A percentile compares a stretch with the other conserved stretches of the same genome.
Conservation (phyloP, 2,888 invertebrate species). For the Polyommatus icarus region DNA sequence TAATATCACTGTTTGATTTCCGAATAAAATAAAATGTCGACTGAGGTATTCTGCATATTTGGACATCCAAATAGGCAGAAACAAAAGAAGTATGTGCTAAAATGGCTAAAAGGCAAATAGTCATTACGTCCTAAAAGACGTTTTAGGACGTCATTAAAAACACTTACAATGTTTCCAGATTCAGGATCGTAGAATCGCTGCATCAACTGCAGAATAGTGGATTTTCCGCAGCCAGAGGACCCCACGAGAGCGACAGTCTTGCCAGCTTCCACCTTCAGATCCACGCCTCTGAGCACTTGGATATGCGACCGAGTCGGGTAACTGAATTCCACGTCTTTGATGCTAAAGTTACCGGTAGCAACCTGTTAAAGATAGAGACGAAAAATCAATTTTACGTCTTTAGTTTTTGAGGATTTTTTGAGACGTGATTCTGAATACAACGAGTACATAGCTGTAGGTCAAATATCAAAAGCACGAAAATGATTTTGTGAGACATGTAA, state of each 20-base stretch:
- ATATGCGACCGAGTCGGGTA: conserved; percentile 89
- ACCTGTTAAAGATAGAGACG: conserved; percentile 55
- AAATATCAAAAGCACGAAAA: not conserved
- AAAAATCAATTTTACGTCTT: not conserved
- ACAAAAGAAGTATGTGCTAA: too few species aligned
- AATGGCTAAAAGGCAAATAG: too few species aligned
- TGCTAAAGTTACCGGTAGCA: conserved; percentile 83
- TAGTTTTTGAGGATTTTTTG: not conserved
- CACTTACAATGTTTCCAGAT: conserved; percentile 75
- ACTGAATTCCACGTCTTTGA: conserved; percentile 86
- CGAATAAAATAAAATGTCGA: too few species aligned
- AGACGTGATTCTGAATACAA: not conserved
- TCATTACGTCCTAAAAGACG: too few species aligned
- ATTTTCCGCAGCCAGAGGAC: conserved; percentile 89
- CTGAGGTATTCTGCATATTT: too few species aligned
- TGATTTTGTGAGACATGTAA: not conserved
- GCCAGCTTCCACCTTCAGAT: conserved; percentile 84
- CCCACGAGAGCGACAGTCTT: conserved; percentile 88
- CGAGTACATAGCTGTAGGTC: not conserved
- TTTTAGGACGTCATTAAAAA: too few species aligned
- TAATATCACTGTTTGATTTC: too few species aligned
- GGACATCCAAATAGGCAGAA: too few species aligned
- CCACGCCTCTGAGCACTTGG: conserved; percentile 85
- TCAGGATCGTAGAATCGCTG: conserved; percentile 90
- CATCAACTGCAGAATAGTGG: conserved; percentile 88